These are phyloP conservation scores for Xiphophorus hellerii DNA, from an alignment of 2,113 vertebrate species.

Conservation along the genomic window DNA sequence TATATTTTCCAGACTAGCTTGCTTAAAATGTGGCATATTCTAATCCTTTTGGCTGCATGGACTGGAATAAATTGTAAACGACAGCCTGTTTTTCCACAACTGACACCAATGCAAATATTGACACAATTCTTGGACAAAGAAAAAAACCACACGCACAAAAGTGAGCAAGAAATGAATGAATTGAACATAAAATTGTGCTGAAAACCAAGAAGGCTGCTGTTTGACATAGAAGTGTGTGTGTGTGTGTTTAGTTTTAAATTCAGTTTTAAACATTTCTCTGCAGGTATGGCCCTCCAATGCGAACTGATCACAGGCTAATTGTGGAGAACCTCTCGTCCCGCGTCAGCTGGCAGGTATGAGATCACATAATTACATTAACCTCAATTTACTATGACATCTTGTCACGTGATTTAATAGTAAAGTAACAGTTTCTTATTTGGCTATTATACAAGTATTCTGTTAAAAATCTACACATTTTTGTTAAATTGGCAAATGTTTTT, in stretches of 20 bases:
- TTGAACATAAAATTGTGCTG: no score
- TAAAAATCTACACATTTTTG: conserved; percentile 7
- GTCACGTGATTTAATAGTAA: conserved; percentile 26
- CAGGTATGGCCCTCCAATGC: conserved; percentile 89
- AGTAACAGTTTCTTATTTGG: conserved; percentile 37
- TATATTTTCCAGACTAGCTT: no score
- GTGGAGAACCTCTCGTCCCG: conserved; percentile 92
- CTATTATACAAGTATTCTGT: not conserved
- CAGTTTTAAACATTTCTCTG: not conserved
- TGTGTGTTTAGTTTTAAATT: not conserved
- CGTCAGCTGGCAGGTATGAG: conserved; percentile 93
- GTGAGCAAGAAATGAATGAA: not conserved
- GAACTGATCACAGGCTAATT: conserved; percentile 90
- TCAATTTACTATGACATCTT: not conserved
- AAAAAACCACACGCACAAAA: not conserved
- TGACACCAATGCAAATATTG: no score
- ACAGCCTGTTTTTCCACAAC: no score
- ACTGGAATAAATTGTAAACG: no score
- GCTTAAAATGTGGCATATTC: no score
- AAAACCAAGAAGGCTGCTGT: no score
- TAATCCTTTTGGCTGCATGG: no score
- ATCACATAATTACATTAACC: not conserved
- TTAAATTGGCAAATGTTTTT: conserved; percentile 36
- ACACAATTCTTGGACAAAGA: not conserved
- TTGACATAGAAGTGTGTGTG: not conserved